Conservation (phyloP, 2,888 invertebrate species). For the Euphydryas editha region DNA sequence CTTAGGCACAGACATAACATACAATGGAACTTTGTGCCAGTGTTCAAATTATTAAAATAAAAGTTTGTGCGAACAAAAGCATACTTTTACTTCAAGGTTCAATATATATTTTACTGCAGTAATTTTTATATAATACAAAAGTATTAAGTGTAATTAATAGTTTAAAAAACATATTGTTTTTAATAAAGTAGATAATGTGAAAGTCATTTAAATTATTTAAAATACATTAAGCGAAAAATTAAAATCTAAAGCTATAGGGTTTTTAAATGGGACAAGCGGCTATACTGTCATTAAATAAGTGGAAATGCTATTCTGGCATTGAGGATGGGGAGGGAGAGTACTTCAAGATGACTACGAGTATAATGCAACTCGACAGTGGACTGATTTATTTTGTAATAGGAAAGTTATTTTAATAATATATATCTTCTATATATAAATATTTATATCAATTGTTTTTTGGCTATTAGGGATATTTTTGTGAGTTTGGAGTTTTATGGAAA, state of each 20-base stretch:
- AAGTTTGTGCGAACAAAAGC: too few relatives aligned
- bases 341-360: not conserved
- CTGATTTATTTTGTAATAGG: conserved; percentile 3
- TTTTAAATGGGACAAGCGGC: conserved; percentile 8
- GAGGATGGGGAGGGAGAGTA: not conserved
- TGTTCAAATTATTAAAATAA: too few relatives aligned
- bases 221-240: not conserved
- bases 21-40: too few relatives aligned
- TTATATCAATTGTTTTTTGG: too few relatives aligned
- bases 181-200: not conserved
- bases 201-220: not conserved
- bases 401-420: not conserved
- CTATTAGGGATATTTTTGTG: too few relatives aligned
- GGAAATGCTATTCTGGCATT: conserved; percentile 1
- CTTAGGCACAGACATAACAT: too few relatives aligned
- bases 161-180: too few relatives aligned
- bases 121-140: too few relatives aligned
- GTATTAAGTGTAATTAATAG: too few relatives aligned
- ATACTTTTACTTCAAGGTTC: too few relatives aligned
- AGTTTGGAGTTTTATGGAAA: too few relatives aligned
- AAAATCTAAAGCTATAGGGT: not conserved
- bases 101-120: too few relatives aligned
- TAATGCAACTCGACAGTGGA: conserved; percentile 8
- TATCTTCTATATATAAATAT: not conserved
- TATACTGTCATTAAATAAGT: conserved; percentile 9